Evolutionary conservation across 2,888 invertebrate species (phyloP), one percentile per base, ranked within the genome.

Genomic region (Lasioglossum oenotherae): DNA sequence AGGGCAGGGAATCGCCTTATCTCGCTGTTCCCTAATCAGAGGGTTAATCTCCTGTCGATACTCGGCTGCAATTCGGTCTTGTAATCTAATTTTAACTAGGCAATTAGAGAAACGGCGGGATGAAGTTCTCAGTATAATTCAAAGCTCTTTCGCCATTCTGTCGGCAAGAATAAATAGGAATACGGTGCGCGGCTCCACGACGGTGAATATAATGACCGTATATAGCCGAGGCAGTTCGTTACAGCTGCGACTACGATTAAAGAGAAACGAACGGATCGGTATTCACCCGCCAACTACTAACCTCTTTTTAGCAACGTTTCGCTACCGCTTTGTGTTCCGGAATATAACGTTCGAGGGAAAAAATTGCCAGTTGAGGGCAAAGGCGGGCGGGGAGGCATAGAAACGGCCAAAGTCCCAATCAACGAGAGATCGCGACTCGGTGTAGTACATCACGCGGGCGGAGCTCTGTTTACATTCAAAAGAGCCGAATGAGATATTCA

Each of bases 401-500:
- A 35, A 73, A 69, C 49, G 75, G 41, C 44, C 85, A 74, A 82
- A 88, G 76, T 88, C 71, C 81, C 90, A 90, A 90, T 89, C 86
- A 88, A 82, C 80, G 86, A 75, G 72, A 77, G 69, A 84, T 88
- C 78, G 78, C 75, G 77, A 69, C 67, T 5, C 12, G 46, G 69
- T 14, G 57, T 60, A 69, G 82, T 79, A 69, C 74, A 82, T 84
- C 78, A 57, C 78, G 77, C 46, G 78, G 74, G 69, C 35, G 80
- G 23, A 78, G 73, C 60, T 79, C 80, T 85, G 89, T 89, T 87
- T 90, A 88, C 85, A 87, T 90, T 89, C 53, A 88, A 90, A 85
- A 85, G 90, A 85, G 74, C 71, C 81, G 79, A 88, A 84, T 82
- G 89, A 90, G 85, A 85, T 90, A 89, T 89, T 89, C 84, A 88